Base-by-base conservation (phyloP, 2,888 invertebrate species). In the Eilema caniola region DNA sequence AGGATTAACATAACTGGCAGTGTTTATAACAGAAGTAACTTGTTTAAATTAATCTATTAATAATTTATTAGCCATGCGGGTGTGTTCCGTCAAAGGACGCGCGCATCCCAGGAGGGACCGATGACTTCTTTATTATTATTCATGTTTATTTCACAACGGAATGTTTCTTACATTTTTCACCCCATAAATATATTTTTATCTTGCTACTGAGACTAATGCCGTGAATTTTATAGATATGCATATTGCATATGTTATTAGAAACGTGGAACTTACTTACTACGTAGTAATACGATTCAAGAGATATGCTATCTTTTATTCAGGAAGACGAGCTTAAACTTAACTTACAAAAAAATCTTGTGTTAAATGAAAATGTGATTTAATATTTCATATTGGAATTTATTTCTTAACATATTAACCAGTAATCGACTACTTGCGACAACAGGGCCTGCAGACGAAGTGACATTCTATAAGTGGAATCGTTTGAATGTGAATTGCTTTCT, bases 31-130 rank as follows among this genome's bases (percentile, higher is more conserved):
- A 71, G 69, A 79, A 78, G 81, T 80, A 81, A 79, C 79, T 78
- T 63, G 77, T 77, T 79, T 77, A 80, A 76, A 83, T 83, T 78
- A 83, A 77, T 77, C 80, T 83, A 57, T 56, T 73, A 73, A 78
- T 81, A 79, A 81, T 78, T 78, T 75, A 81, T 79, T 83, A 86
- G 77, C 80, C 85, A 85, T 83, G 78, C 83, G 86, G 86, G 86
- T 77, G 83, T 83, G 83, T 85, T 84, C 81, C 67, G 78, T 85
- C 84, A 81, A 70, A 74, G 77, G 25, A 57, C 68, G 56, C 63
- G 62, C 5, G 47, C 47, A 73, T 76, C 82, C 84, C 79, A 70
- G 41, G 71, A 72, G 75, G 71, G 68, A 78, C 73, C 63, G 37
- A 73, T 70, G 74, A 74, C 72, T 79, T 71, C 74, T 70, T 78